Percentiles rank a stretch among this genome's conserved stretches.
Evolutionary conservation across 2,113 vertebrate species (phyloP).

Genomic region (Centropristis striata): DNA sequence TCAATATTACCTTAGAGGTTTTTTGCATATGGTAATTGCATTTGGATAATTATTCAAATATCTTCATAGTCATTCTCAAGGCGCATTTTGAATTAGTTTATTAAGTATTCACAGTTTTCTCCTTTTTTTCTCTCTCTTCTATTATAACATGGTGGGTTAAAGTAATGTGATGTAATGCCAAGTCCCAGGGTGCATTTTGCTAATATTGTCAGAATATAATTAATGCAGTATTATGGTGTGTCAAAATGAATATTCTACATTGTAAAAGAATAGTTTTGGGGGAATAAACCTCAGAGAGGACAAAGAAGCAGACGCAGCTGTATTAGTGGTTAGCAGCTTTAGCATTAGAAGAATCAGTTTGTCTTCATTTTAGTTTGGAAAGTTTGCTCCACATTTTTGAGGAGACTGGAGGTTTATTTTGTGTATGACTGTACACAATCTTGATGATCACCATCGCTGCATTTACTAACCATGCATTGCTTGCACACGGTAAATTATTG

Average conservation of each 20-base stretch:
- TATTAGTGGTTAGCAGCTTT: too few relatives aligned
- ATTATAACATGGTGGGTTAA: constrained; percentile 19
- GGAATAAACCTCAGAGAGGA: not conserved
- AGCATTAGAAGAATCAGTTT: too few relatives aligned
- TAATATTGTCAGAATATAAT: constrained; percentile 17
- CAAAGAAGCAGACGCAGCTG: too few relatives aligned
- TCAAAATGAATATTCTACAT: not conserved
- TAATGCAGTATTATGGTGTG: not conserved
- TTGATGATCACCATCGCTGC: too few relatives aligned
- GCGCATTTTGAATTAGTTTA: constrained; percentile 50
- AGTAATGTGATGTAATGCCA: constrained; percentile 27
- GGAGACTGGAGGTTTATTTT: too few relatives aligned
- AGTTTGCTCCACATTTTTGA: too few relatives aligned
- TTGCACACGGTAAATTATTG: too few relatives aligned
- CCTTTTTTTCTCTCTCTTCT: constrained; percentile 19
- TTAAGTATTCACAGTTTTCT: constrained; percentile 25
- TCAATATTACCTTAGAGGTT: constrained; percentile 47
- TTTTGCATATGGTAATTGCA: constrained; percentile 50
- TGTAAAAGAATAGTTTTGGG: not conserved
- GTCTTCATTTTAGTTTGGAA: too few relatives aligned
- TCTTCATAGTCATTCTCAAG: constrained; percentile 39
- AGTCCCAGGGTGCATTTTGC: constrained; percentile 32
- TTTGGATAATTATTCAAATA: constrained; percentile 55
- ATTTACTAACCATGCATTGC: too few relatives aligned
- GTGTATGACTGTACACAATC: too few relatives aligned